Conservation (phyloP, 2,797 vertebrate genomes). For the Netta rufina region DNA sequence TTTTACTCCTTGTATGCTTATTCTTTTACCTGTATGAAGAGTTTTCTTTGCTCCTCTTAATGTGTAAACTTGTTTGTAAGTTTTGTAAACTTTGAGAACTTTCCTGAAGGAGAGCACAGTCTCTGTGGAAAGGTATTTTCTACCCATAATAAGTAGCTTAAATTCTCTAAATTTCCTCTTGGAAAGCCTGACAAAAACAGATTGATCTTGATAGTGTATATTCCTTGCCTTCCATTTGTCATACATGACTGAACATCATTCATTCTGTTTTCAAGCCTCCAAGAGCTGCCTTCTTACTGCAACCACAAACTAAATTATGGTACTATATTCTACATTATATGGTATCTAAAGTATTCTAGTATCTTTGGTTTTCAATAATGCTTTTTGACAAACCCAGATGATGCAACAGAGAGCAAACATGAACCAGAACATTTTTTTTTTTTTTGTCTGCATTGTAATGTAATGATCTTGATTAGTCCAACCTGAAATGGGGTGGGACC, state of each 20-base stretch:
- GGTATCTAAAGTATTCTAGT: not conserved
- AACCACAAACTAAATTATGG: not conserved
- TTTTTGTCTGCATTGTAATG: not conserved
- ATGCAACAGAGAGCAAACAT: not conserved
- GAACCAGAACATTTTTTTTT: not conserved
- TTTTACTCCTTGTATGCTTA: not conserved
- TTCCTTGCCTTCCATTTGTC: not conserved
- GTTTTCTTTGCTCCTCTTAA: not conserved
- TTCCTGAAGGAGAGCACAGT: not conserved
- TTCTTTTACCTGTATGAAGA: not conserved
- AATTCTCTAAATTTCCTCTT: not conserved
- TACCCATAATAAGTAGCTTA: not conserved
- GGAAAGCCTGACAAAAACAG: not conserved
- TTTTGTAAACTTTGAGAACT: not conserved
- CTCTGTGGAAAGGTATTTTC: not conserved
- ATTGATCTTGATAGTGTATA: not conserved
- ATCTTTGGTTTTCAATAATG: not conserved
- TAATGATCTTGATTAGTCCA: not conserved
- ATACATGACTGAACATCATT: not conserved
- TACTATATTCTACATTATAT: not conserved
- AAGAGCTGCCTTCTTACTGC: not conserved
- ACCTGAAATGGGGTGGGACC: not conserved
- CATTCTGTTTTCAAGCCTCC: not conserved
- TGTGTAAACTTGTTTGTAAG: not conserved
- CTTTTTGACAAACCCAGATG: not conserved